Evolutionary conservation across 2,113 vertebrate species (phyloP), one percentile per base, ranked within the genome.

Genomic region (Pitta sordida): DNA sequence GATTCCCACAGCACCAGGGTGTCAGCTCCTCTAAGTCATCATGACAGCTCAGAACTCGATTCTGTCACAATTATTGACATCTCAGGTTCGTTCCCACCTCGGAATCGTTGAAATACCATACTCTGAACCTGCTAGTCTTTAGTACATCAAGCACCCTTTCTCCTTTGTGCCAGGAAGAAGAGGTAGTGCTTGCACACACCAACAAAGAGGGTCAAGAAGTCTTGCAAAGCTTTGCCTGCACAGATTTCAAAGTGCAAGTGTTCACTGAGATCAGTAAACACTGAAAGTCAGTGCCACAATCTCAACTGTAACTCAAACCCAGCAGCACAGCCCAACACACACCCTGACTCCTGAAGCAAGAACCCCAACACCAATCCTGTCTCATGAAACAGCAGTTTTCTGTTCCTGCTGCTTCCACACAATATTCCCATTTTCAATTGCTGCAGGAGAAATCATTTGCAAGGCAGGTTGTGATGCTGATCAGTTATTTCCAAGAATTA

Each of bases 1-100:
- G 4, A 34, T 10, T 24, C 52, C 16, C n/a, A n/a, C 1, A 20
- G 12, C 65, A 7, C 1, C 0, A 0, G 15, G 37, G 2, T 21
- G 53, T 30, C 1, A 2, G 48, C 21, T 65, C 51, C 27, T 44
- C 22, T 20, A 8, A 59, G 30, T 36, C 88, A 58, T 12, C 1
- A 0, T 4, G 48, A 32, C 11, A 64, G 48, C 80, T 69, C 77
- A 64, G 53, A 36, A 24, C 30, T 41, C 58, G 39, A 46, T 43
- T 53, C 48, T 18, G 4, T 29, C 10, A 36, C 56, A 75, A 77
- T 55, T 6, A 2, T 34, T 8, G 16, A n/a, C 6, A 3, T 24
- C 48, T 24, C 9, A 12, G 32, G 29, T 19, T 39, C 70, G 27
- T 49, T 29, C 27, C 29, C 48, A 17, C 11, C 21, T 56, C 41